Evolutionary conservation across 2,888 invertebrate genomes (phyloP).

Genomic region (Listrodromus nycthemerus): DNA sequence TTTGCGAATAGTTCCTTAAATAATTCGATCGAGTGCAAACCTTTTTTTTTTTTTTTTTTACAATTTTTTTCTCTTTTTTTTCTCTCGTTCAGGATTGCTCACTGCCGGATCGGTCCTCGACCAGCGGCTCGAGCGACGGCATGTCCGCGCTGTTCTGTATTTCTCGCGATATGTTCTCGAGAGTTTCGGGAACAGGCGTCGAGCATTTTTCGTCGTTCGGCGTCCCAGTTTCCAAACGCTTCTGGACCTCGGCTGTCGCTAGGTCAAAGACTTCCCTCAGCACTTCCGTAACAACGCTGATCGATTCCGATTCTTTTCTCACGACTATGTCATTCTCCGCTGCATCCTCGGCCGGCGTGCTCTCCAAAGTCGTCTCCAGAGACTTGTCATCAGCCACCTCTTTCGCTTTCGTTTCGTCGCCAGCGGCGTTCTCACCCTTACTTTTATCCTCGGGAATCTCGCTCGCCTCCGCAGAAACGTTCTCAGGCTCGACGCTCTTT

Average conservation of each 20-base stretch:
- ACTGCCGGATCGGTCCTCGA: constrained; percentile 50
- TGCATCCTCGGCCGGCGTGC: not conserved
- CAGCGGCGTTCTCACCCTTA: not conserved
- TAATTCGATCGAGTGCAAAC: not conserved
- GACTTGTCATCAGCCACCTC: not conserved
- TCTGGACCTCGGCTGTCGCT: constrained; percentile 70
- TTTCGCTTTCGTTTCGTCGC: not conserved
- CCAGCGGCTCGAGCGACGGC: constrained; percentile 73
- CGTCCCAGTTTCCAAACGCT: constrained; percentile 64
- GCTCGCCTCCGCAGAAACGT: not conserved
- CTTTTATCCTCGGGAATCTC: not conserved
- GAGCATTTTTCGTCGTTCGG: constrained; percentile 35
- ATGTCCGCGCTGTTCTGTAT: constrained; percentile 73
- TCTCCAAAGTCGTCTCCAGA: constrained; percentile 16
- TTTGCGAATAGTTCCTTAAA: not conserved
- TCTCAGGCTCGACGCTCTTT: constrained; percentile 33
- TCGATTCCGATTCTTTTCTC: constrained; percentile 26
- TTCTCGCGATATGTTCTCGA: constrained; percentile 76
- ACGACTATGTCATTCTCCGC: not conserved
- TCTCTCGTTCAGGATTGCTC: not conserved
- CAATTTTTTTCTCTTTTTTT: constrained; percentile 11
- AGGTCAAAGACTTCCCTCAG: constrained; percentile 72
- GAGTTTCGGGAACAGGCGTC: constrained; percentile 66
- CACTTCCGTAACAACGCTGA: constrained; percentile 55
- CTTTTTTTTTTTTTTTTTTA: not conserved